Evolutionary conservation across 2,113 vertebrate species (phyloP).

Genomic region (Xenopus tropicalis): DNA sequence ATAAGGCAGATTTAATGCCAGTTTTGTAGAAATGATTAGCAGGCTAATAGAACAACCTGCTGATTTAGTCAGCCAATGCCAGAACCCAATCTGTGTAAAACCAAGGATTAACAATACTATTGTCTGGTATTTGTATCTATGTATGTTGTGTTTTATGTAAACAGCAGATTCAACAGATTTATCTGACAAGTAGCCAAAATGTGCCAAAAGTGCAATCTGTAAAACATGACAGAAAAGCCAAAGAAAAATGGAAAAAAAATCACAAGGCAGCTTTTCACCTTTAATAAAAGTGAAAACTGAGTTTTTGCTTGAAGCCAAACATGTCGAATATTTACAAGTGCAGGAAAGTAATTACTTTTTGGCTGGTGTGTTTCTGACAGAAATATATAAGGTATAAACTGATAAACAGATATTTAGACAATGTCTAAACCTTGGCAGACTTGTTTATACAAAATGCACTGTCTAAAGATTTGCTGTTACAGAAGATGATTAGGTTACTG

Average conservation of each 20-base stretch:
- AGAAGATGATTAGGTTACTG: neutral
- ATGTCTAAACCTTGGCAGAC: neutral
- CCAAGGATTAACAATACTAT: too few species aligned
- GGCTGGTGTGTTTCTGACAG: neutral
- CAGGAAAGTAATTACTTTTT: conserved; percentile 13
- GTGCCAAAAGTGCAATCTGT: conserved; percentile 12
- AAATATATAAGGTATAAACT: conserved; percentile 6
- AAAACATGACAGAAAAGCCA: conserved; percentile 7
- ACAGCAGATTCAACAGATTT: conserved; percentile 14
- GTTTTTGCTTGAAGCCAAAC: conserved; percentile 11
- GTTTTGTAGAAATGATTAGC: too few species aligned
- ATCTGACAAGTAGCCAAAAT: neutral
- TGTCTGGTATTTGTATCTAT: too few species aligned
- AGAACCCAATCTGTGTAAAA: too few species aligned
- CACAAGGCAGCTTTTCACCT: neutral
- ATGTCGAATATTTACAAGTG: neutral
- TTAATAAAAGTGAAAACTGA: conserved; percentile 12
- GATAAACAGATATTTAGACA: conserved; percentile 2
- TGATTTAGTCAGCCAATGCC: too few species aligned
- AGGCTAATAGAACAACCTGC: too few species aligned
- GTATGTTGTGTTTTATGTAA: too few species aligned
- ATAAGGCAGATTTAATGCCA: too few species aligned
- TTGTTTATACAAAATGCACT: neutral
- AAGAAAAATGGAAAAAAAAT: conserved; percentile 1
- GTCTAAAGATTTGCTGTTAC: neutral